Evolutionary conservation across 2,113 vertebrate species (phyloP).

Genomic region (Chaetops frenatus): DNA sequence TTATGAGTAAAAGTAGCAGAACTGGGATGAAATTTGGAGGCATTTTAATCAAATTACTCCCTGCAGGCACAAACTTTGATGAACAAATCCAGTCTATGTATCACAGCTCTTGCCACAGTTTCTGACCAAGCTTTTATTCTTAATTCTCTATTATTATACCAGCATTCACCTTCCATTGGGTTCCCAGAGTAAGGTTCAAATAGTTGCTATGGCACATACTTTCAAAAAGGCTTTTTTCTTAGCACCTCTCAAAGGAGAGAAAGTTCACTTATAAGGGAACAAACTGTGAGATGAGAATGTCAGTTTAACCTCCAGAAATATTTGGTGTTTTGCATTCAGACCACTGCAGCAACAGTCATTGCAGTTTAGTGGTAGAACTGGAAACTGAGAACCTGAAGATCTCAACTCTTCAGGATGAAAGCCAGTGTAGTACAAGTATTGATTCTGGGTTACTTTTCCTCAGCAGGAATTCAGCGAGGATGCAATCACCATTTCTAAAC

Average conservation of each 20-base stretch:
- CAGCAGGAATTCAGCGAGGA: background rate
- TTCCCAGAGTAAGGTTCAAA: background rate
- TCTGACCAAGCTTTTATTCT: background rate
- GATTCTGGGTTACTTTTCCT: background rate
- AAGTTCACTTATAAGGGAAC: background rate
- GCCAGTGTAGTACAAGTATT: background rate
- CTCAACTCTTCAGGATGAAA: background rate
- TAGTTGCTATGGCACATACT: background rate
- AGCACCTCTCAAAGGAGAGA: background rate
- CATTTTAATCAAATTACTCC: background rate
- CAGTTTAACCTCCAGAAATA: background rate
- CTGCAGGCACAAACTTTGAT: background rate
- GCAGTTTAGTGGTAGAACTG: background rate
- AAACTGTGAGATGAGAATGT: background rate
- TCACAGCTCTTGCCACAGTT: background rate
- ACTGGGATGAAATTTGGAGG: background rate
- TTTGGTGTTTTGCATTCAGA: background rate
- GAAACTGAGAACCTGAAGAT: background rate
- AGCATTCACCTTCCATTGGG: background rate
- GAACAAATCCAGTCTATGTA: background rate
- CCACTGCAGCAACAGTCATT: background rate
- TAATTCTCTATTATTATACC: background rate
- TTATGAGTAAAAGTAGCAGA: background rate
- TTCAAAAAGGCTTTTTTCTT: background rate
- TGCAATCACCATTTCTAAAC: background rate